Percentiles rank a stretch among this genome's conserved stretches.
These are phyloP conservation scores for Penelope pileata DNA, from an alignment of 2,113 vertebrate genomes.

Conservation along the genomic window DNA sequence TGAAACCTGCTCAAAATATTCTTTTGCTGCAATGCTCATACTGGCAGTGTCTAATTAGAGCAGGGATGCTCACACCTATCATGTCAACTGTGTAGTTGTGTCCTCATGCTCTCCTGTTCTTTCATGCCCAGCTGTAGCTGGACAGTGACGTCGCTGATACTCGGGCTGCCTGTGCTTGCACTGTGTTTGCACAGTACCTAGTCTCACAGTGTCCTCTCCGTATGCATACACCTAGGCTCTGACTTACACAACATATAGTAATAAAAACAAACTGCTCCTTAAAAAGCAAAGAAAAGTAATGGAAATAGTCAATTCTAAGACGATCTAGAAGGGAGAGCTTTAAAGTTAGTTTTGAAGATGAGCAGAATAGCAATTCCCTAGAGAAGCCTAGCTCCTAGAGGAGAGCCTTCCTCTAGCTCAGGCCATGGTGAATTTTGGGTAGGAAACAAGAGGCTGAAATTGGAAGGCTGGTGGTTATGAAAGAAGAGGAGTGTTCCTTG, in stretches of 20 bases:
- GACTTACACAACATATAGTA: neutral
- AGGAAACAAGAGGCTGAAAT: neutral
- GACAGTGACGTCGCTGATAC: neutral
- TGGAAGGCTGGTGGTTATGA: neutral
- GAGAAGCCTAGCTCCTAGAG: neutral
- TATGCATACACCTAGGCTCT: rapidly evolving
- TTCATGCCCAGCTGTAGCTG: neutral
- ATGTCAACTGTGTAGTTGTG: neutral
- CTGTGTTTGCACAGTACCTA: neutral
- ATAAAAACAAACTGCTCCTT: neutral
- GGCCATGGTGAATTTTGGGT: neutral
- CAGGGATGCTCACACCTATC: neutral
- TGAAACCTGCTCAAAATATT: neutral
- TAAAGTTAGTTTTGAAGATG: neutral
- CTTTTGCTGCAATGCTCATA: neutral
- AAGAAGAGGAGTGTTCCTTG: neutral
- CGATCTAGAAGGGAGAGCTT: neutral
- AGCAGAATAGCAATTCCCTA: neutral
- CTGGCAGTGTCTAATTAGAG: neutral
- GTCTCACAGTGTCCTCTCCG: neutral
- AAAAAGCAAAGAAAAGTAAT: neutral
- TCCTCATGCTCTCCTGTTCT: rapidly evolving
- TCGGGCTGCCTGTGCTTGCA: neutral
- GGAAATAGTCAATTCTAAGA: neutral
- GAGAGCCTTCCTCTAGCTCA: neutral